These are phyloP conservation scores for Neogobius melanostomus DNA, from an alignment of 2,113 vertebrate species.

Conservation along the genomic window DNA sequence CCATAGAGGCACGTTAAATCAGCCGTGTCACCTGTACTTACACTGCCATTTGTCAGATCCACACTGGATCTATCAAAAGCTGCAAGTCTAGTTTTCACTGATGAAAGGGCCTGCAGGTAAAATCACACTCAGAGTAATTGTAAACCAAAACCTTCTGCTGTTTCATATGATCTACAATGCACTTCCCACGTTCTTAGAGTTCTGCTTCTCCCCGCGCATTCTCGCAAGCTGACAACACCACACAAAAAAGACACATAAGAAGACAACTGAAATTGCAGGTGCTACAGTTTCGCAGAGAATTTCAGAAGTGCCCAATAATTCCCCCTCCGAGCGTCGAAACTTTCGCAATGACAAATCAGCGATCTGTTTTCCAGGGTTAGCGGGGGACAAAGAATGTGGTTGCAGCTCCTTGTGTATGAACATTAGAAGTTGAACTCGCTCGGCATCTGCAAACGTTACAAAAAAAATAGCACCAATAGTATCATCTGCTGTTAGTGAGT, in stretches of 20 bases:
- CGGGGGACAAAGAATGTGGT: not conserved
- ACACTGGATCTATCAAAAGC: not conserved
- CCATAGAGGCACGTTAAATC: not conserved
- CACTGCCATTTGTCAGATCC: not conserved
- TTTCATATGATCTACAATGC: not conserved
- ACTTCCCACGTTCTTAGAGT: not conserved
- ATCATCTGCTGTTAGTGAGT: not conserved
- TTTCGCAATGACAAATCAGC: slow-evolving; percentile 3
- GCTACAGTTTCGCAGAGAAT: not conserved
- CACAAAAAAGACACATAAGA: not conserved
- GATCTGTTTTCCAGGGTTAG: not conserved
- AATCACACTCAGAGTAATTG: not conserved
- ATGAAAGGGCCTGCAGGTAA: not conserved
- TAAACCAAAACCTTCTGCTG: not conserved
- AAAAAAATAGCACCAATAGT: not conserved
- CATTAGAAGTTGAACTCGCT: not conserved
- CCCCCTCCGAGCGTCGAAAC: slow-evolving; percentile 1
- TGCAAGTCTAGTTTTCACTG: not conserved
- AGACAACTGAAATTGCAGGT: not conserved
- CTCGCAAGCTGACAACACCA: not conserved
- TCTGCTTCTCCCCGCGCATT: not conserved
- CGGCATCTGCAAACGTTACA: not conserved
- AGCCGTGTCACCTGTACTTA: not conserved
- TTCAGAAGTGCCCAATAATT: not conserved
- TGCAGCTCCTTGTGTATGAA: not conserved